Evolutionary conservation across 2,113 vertebrate species (phyloP).

Genomic region (Smithornis capensis): DNA sequence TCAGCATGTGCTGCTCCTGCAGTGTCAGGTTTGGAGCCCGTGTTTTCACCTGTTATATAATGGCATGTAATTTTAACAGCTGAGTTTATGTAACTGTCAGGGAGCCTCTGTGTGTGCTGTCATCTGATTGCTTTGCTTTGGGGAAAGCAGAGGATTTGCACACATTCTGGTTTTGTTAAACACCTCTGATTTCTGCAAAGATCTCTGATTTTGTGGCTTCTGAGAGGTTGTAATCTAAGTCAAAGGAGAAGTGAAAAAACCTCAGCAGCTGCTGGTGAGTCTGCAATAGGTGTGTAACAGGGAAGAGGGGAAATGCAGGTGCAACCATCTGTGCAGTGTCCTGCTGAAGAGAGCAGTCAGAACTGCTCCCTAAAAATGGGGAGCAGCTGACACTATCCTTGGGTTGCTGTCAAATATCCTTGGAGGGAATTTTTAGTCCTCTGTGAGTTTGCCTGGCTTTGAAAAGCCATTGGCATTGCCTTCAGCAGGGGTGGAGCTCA

Average conservation of each 20-base stretch:
- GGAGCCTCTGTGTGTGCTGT: not conserved
- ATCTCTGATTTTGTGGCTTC: not conserved
- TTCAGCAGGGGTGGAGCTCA: not conserved
- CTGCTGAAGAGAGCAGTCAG: not conserved
- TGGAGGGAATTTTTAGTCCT: not conserved
- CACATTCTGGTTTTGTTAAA: not conserved
- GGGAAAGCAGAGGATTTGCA: not conserved
- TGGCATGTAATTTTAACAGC: constrained; percentile 43
- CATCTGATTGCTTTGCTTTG: not conserved
- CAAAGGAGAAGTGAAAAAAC: not conserved
- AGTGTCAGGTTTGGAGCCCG: constrained; percentile 8
- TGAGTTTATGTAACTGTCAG: constrained; percentile 21
- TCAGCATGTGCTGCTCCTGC: not conserved
- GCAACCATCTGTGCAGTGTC: not conserved
- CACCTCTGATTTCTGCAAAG: not conserved
- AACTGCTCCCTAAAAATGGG: not conserved
- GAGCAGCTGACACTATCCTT: not conserved
- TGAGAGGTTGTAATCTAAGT: not conserved
- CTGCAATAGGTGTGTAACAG: not conserved
- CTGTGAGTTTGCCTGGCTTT: not conserved
- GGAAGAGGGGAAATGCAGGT: not conserved
- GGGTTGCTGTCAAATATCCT: not conserved
- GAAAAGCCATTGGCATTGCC: not conserved
- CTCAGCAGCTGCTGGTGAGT: not conserved
- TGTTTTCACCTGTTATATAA: constrained; percentile 54